Percentiles rank a stretch among this genome's conserved stretches.
Evolutionary conservation across 2,888 invertebrate species (phyloP).

Genomic region (Caradrina clavipalpis): DNA sequence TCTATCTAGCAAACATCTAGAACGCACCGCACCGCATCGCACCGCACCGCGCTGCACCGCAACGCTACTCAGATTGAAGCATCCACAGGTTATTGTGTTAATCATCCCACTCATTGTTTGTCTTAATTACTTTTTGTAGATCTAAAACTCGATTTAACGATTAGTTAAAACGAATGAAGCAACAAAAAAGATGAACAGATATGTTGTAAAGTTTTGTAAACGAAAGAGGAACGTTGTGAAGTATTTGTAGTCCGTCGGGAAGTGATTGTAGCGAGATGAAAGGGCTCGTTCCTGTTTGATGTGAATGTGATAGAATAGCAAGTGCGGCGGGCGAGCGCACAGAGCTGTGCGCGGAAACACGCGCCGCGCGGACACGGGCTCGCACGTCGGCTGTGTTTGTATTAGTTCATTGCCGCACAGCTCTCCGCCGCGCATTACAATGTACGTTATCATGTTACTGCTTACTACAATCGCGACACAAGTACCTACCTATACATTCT

Average conservation of each 20-base stretch:
- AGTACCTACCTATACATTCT: neutral
- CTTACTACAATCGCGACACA: no score
- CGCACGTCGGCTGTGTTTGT: no score
- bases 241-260: constrained; percentile 26
- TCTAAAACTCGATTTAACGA: constrained; percentile 34
- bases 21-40: constrained; percentile 23
- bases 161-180: constrained; percentile 35
- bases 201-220: constrained; percentile 26
- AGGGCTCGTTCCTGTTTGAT: constrained; percentile 65
- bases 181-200: constrained; percentile 43
- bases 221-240: constrained; percentile 35
- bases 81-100: constrained; percentile 38
- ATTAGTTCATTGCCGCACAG: neutral
- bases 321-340: constrained; percentile 49
- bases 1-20: constrained; percentile 48
- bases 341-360: constrained; percentile 45
- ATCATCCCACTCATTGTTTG: constrained; percentile 56
- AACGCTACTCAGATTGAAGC: neutral
- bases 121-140: constrained; percentile 30
- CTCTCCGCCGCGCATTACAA: no score
- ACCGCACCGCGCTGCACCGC: neutral
- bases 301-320: constrained; percentile 50
- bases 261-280: constrained; percentile 60
- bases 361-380: constrained; percentile 1
- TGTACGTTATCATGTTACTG: neutral